Base-by-base conservation (phyloP, 2,797 vertebrate genomes). In the Lithobates sylvaticus region DNA sequence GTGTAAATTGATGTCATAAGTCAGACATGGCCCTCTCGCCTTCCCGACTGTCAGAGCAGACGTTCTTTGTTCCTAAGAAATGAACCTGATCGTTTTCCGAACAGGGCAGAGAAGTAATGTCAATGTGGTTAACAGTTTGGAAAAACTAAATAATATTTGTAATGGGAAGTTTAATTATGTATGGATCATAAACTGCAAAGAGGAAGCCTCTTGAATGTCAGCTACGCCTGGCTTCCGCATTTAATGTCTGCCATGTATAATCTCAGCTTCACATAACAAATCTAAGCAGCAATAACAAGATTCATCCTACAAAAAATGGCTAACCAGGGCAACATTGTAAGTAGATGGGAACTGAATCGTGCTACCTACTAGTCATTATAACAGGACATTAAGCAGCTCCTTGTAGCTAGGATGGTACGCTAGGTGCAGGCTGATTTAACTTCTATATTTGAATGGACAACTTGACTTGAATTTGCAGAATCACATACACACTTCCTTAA, bases 121-220 rank as follows among this genome's bases (percentile, higher is more conserved):
- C 81, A 84, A 58, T 78, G 81, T 69, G 70, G 81, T 78, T 87
- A 84, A 84, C 71, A 69, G 76, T 84, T 87, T 87, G 81, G 86
- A 84, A 84, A 87, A 87, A 83, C 70, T 84, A 87, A 87, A 84
- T 84, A 87, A 75, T 87, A 84, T 84, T 83, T 68, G 61, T 84
- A 87, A 87, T 87, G 71, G 81, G 71, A 80, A 84, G 76, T 87
- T 79, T 84, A 84, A 87, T 87, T 87, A 54, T 64, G 5, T 50
- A 84, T 71, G 76, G 81, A 68, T 87, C 86, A 87, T 84, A 87
- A 80, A 83, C 16, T 23, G 32, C 50, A 13, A 47, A 34, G 74
- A 50, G 71, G 68, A 78, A 78, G 74, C n/a, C n/a, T 78, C 54
- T 82, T 21, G 39, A 68, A 36, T 80, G 86, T 84, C 81, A 61